Evolutionary conservation across 2,888 invertebrate species (phyloP).

Genomic region (Myopa tessellatipennis): DNA sequence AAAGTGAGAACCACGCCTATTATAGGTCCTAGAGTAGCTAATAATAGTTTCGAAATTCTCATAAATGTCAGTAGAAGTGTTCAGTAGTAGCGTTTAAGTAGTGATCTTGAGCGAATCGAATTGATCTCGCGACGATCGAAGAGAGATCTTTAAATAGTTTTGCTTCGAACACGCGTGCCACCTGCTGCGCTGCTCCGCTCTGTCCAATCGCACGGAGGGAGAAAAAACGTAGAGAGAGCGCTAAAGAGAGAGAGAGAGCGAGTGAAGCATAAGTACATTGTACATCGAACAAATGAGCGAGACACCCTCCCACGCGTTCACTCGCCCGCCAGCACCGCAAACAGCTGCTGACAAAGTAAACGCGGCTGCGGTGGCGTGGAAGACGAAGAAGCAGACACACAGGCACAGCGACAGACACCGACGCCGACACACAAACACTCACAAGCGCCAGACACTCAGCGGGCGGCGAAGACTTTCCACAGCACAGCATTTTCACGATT

Average conservation of each 20-base stretch:
- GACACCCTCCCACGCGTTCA: not conserved
- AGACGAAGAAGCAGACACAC: not conserved
- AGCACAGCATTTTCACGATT: slow-evolving; percentile 42
- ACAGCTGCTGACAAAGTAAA: not conserved
- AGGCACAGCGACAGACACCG: not conserved
- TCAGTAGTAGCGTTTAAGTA: too few relatives aligned
- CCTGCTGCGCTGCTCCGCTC: not conserved
- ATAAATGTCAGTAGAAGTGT: too few relatives aligned
- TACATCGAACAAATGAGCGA: not conserved
- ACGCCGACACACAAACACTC: not conserved
- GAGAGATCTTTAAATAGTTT: not conserved
- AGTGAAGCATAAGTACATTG: not conserved
- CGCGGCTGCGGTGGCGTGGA: not conserved
- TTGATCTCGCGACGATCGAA: too few relatives aligned
- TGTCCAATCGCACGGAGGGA: not conserved
- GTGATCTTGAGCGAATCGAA: too few relatives aligned
- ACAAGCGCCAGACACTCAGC: not conserved
- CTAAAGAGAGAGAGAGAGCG: not conserved
- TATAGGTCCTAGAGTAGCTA: too few relatives aligned
- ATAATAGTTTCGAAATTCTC: too few relatives aligned
- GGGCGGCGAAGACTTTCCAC: slow-evolving; percentile 26
- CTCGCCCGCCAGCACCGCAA: not conserved
- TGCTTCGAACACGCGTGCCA: not conserved
- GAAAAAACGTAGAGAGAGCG: not conserved
- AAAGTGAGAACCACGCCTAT: too few relatives aligned